phyloP scores from a whole-genome alignment of 2,797 vertebrate genomes.

The Syngnathus acus region DNA sequence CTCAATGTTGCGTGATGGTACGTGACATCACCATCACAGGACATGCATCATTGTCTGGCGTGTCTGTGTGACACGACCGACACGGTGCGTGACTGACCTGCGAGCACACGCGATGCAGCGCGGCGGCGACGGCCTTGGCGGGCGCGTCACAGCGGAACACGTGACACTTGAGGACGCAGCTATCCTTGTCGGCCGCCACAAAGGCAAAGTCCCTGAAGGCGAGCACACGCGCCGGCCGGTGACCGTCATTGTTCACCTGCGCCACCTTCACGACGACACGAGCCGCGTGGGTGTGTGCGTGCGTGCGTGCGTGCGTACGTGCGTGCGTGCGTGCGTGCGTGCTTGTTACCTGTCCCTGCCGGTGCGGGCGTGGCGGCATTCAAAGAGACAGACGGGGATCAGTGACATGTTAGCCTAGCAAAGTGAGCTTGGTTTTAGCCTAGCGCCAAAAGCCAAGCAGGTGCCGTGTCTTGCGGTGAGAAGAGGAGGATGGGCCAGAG shows the following conservation, averaged over 20 bases:
- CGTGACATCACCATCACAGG: neutral
- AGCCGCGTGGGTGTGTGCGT: constrained; percentile 30
- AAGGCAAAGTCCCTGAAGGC: constrained; percentile 87
- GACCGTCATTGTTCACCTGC: neutral
- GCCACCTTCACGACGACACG: neutral
- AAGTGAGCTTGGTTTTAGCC: neutral
- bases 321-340: constrained; percentile 17
- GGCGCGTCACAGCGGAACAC: constrained; percentile 91
- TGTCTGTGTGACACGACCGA: constrained; percentile 77
- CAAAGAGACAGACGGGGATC: constrained; percentile 40
- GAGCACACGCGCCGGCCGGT: neutral
- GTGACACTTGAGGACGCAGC: constrained; percentile 91
- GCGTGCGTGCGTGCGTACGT: no score
- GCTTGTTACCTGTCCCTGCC: constrained; percentile 83
- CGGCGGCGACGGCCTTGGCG: constrained; percentile 85
- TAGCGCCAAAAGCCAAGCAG: neutral
- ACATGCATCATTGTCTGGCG: neutral
- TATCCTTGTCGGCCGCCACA: constrained; percentile 92
- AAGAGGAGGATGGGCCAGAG: neutral
- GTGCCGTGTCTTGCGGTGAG: neutral
- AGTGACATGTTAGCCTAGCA: neutral
- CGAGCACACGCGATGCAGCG: constrained; percentile 87
- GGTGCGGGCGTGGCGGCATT: constrained; percentile 57
- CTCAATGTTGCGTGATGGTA: no score
- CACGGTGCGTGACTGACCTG: constrained; percentile 62